phyloP scores from a whole-genome alignment of 2,113 vertebrate genomes.

The Eudyptes chrysolophus region DNA sequence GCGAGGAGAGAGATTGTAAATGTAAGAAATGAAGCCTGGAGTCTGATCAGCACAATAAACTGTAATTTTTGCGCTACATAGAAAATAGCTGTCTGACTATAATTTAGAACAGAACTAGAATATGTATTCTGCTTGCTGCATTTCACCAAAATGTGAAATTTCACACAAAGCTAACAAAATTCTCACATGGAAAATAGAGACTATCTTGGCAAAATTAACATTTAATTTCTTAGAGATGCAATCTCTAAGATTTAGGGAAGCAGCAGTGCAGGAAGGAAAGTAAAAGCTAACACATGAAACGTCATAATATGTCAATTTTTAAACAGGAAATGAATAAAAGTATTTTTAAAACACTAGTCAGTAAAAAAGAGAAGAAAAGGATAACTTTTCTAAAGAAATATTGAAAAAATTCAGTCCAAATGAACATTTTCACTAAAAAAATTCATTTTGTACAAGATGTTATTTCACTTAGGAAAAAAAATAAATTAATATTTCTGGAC shows the following conservation, averaged over 20 bases:
- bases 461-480: neutral
- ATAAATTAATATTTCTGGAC: neutral
- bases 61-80: neutral
- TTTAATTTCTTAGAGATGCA: neutral
- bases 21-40: neutral
- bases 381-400: neutral
- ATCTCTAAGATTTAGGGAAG: neutral
- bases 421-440: neutral
- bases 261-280: neutral
- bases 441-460: fast-evolving
- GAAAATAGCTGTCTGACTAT: neutral
- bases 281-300: neutral
- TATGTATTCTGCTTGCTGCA: neutral
- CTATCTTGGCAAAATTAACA: neutral
- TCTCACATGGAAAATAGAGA: neutral
- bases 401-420: fast-evolving
- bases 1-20: neutral
- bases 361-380: neutral
- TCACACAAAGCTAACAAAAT: neutral
- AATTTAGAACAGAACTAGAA: neutral
- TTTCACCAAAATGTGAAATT: neutral
- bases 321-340: neutral
- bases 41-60: neutral
- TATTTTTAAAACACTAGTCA: neutral
- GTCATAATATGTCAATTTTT: neutral